Conservation (phyloP, 2,113 vertebrate species). For the Odocoileus hemionus region DNA sequence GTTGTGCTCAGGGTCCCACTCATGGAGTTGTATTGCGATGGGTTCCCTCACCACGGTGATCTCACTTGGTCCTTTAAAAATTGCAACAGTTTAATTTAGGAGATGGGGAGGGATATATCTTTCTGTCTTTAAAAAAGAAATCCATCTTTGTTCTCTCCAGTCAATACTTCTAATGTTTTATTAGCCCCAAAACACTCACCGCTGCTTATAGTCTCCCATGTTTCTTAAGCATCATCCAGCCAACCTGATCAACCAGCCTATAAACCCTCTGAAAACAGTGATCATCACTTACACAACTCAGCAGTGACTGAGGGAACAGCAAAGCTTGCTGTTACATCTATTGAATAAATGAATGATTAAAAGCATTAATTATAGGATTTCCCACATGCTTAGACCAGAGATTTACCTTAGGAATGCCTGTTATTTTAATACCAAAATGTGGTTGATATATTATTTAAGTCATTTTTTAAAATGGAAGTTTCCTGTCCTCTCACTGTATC, state of each 20-base stretch:
- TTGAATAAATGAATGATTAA: background rate
- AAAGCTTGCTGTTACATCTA: background rate
- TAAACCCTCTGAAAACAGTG: background rate
- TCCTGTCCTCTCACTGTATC: background rate
- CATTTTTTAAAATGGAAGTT: background rate
- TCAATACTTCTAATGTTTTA: background rate
- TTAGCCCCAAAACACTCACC: background rate
- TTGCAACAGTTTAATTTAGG: background rate
- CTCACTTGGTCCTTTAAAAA: background rate
- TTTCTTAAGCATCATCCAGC: background rate
- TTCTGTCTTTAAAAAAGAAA: background rate
- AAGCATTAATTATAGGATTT: background rate
- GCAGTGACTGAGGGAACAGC: rapidly evolving
- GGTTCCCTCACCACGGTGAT: rapidly evolving
- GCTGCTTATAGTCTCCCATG: background rate
- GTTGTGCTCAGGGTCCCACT: too few relatives aligned
- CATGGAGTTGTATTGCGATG: background rate
- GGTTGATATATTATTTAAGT: background rate
- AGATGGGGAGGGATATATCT: background rate
- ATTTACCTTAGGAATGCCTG: background rate
- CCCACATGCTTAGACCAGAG: background rate
- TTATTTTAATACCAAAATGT: background rate
- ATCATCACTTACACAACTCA: background rate
- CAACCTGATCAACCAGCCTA: background rate
- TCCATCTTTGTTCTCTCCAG: background rate